Evolutionary conservation across 1,140 invertebrate genomes (phyloP).

Genomic region (Bombyx mandarina): DNA sequence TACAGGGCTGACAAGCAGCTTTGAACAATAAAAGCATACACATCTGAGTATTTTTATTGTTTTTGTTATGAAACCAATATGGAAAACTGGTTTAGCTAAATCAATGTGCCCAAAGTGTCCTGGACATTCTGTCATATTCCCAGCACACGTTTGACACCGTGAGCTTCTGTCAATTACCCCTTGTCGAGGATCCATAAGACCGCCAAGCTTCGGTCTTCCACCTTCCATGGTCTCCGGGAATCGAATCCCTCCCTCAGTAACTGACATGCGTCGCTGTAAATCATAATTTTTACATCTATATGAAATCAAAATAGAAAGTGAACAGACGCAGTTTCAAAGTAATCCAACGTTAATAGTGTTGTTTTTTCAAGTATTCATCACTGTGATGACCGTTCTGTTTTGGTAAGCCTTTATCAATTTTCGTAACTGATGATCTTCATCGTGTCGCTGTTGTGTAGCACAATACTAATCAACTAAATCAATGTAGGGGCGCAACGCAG

Average conservation of each 20-base stretch:
- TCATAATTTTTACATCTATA: constrained; percentile 31
- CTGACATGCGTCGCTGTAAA: constrained; percentile 94
- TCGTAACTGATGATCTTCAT: too few relatives aligned
- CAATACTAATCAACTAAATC: too few relatives aligned
- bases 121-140: constrained; percentile 98
- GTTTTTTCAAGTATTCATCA: too few relatives aligned
- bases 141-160: constrained; percentile 97
- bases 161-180: constrained; percentile 96
- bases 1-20: constrained; percentile 94
- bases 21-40: constrained; percentile 98
- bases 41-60: constrained; percentile 96
- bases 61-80: constrained; percentile 98
- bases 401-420: too few relatives aligned
- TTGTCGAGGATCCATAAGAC: constrained; percentile 99
- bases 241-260: constrained; percentile 96
- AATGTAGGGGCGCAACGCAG: too few relatives aligned
- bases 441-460: too few relatives aligned
- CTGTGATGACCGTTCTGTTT: too few relatives aligned
- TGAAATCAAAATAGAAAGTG: neutral
- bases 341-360: too few relatives aligned
- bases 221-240: constrained; percentile 99
- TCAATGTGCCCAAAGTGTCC: constrained; percentile 99
- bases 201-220: constrained; percentile 96
- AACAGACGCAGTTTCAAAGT: too few relatives aligned
- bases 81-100: constrained; percentile 98